Conservation (phyloP, 2,888 invertebrate genomes). For the Brachyptera putata region DNA sequence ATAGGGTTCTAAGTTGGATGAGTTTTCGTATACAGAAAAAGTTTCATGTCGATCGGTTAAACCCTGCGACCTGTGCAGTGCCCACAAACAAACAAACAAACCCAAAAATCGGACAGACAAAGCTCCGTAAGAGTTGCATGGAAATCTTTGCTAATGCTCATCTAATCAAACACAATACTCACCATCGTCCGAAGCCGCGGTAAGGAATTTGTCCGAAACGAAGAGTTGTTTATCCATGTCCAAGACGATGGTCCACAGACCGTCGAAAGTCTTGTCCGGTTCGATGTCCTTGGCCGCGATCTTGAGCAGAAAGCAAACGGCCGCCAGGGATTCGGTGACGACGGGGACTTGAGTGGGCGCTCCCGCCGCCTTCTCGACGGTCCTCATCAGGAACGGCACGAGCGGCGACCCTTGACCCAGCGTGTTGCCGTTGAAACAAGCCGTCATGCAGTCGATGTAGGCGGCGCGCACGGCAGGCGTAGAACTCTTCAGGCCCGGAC, state of each 20-base stretch:
- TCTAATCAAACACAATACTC: too few species aligned
- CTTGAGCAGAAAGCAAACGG: slow-evolving; percentile 62
- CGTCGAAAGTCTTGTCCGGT: slow-evolving; percentile 49
- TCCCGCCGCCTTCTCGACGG: slow-evolving; percentile 69
- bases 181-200: slow-evolving; percentile 65
- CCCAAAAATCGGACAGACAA: too few species aligned
- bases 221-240: slow-evolving; percentile 76
- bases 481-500: slow-evolving; percentile 65
- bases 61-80: too few species aligned
- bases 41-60: too few species aligned
- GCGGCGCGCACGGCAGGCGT: slow-evolving; percentile 71
- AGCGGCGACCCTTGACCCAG: slow-evolving; percentile 49
- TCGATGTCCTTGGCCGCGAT: slow-evolving; percentile 51
- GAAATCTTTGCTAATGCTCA: too few species aligned
- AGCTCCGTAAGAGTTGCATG: too few species aligned
- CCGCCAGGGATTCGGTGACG: slow-evolving; percentile 69
- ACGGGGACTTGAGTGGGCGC: slow-evolving; percentile 67
- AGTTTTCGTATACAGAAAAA: too few species aligned
- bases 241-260: slow-evolving; percentile 65
- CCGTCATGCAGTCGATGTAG: slow-evolving; percentile 71
- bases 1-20: too few species aligned
- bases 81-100: too few species aligned
- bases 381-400: slow-evolving; percentile 61
- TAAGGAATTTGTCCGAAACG: slow-evolving; percentile 75
- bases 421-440: slow-evolving; percentile 56